These are phyloP conservation scores for Teleogryllus oceanicus DNA, from an alignment of 2,888 invertebrate genomes.

Conservation along the genomic window DNA sequence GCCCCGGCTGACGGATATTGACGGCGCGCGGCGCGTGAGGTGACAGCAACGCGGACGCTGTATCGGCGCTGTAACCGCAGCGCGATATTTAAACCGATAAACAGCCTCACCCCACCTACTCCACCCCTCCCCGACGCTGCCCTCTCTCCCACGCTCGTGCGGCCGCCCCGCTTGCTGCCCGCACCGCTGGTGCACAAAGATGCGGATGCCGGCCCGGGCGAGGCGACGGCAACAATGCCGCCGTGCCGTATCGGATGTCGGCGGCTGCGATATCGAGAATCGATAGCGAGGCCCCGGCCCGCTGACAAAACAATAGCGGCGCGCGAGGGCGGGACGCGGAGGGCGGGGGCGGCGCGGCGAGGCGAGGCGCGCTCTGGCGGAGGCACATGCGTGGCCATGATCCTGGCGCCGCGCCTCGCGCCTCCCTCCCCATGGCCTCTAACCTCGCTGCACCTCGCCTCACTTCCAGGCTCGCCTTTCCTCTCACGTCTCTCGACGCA, in stretches of 20 bases:
- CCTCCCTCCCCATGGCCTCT: no score
- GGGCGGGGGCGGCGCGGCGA: not conserved
- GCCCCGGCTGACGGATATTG: not conserved
- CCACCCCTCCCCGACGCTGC: not conserved
- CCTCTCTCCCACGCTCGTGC: not conserved
- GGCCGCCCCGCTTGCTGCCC: not conserved
- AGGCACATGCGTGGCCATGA: no score
- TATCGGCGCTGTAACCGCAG: not conserved
- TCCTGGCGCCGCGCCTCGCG: no score
- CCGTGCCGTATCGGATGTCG: slow-evolving; percentile 12
- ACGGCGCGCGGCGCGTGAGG: not conserved
- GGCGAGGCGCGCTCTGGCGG: not conserved
- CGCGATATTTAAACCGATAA: slow-evolving; percentile 1
- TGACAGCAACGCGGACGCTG: not conserved
- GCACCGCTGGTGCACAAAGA: not conserved
- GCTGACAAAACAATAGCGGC: not conserved
- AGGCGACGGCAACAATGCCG: slow-evolving; percentile 18
- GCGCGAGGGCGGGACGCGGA: not conserved
- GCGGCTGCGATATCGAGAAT: slow-evolving; percentile 6
- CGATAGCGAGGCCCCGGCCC: not conserved
- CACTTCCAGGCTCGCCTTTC: no score
- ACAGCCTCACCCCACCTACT: not conserved
- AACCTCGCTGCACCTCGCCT: no score
- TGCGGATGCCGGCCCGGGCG: not conserved
- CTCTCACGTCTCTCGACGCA: no score